Evolutionary conservation across 1,140 invertebrate species (phyloP).

Genomic region (Frieseomelitta varia): DNA sequence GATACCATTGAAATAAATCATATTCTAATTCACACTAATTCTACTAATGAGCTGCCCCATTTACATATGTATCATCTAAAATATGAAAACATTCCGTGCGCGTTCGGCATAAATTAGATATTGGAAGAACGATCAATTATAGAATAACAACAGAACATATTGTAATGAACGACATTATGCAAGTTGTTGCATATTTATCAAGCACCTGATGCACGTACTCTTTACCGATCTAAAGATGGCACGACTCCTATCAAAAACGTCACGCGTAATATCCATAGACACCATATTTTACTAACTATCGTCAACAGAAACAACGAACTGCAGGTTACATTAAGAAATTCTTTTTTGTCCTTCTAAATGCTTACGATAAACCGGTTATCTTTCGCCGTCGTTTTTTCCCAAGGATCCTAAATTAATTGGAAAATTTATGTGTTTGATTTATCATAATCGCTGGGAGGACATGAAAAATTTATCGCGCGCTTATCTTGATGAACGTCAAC

Average conservation of each 20-base stretch:
- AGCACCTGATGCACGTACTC: background rate
- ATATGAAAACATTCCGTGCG: background rate
- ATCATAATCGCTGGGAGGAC: background rate
- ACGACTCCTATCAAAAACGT: background rate
- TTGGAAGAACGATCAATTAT: constrained; percentile 3
- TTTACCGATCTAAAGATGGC: background rate
- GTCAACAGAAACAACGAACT: background rate
- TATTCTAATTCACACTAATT: no score
- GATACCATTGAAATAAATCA: background rate
- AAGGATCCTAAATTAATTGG: background rate
- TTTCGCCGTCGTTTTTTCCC: background rate
- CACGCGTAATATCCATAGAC: background rate
- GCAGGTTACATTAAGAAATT: background rate
- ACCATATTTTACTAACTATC: background rate
- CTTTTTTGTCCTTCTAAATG: background rate
- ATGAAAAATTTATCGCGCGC: background rate
- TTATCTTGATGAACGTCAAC: background rate
- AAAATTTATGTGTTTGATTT: background rate
- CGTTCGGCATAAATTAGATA: background rate
- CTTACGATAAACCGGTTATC: constrained; percentile 6
- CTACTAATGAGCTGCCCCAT: background rate
- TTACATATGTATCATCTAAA: background rate
- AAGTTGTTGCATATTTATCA: constrained; percentile 31
- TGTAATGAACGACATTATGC: constrained; percentile 13
- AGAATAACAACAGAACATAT: background rate